phyloP scores from a whole-genome alignment of 2,113 vertebrate genomes.

The Alethe diademata region DNA sequence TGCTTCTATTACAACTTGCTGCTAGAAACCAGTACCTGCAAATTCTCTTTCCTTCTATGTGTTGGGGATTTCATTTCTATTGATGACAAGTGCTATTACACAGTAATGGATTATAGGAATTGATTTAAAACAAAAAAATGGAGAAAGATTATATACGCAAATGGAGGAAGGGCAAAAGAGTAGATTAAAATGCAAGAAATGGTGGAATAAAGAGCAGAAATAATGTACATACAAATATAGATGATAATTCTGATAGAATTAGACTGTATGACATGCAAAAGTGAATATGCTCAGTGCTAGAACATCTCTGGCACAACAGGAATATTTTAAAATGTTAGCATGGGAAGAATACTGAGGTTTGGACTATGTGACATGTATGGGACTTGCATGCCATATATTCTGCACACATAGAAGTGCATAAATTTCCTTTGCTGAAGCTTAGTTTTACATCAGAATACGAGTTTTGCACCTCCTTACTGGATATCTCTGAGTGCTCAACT shows the following conservation, averaged over 20 bases:
- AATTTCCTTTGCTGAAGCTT: not conserved
- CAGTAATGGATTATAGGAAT: conserved; percentile 42
- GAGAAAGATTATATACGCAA: conserved; percentile 47
- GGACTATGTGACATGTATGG: not conserved
- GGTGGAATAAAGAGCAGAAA: not conserved
- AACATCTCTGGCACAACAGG: not conserved
- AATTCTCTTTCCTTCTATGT: conserved; percentile 22
- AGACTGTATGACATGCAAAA: not conserved
- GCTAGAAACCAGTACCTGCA: conserved; percentile 22
- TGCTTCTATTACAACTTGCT: conserved; percentile 49
- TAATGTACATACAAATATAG: not conserved
- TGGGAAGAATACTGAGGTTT: not conserved
- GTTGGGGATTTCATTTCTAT: conserved; percentile 48
- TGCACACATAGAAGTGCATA: not conserved
- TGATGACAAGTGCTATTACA: conserved; percentile 54
- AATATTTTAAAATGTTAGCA: not conserved
- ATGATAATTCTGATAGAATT: not conserved
- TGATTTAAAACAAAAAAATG: conserved; percentile 40
- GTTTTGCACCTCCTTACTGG: not conserved
- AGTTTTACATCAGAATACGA: not conserved
- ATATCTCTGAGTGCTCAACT: not conserved
- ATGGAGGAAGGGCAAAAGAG: not conserved
- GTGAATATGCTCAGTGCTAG: not conserved
- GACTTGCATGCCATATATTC: not conserved
- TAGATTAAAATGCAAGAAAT: not conserved